These are phyloP conservation scores for Fabriciana adippe DNA, from an alignment of 2,888 invertebrate species.

Conservation along the genomic window DNA sequence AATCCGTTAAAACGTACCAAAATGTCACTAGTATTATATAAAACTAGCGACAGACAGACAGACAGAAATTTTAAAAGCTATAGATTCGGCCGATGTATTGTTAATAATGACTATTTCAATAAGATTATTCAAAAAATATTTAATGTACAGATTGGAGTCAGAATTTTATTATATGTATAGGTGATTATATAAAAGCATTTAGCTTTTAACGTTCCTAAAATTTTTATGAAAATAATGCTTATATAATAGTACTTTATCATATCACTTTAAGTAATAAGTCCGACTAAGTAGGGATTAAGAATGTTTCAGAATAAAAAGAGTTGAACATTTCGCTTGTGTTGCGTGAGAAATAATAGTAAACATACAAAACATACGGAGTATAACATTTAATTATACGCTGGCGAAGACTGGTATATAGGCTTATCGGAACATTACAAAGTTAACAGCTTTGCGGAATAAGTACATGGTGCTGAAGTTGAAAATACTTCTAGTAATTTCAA, in stretches of 20 bases:
- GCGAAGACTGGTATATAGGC: conserved; percentile 56
- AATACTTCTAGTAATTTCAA: conserved; percentile 25
- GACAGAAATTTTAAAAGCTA: too few relatives aligned
- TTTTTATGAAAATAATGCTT: neutral
- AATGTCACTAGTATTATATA: too few relatives aligned
- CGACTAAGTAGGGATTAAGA: conserved; percentile 20
- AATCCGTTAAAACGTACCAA: too few relatives aligned
- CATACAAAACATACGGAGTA: conserved; percentile 60
- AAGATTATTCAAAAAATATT: too few relatives aligned
- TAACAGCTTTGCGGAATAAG: conserved; percentile 38
- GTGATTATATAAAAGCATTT: too few relatives aligned
- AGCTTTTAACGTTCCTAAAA: too few relatives aligned
- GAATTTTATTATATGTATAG: too few relatives aligned
- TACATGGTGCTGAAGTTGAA: conserved; percentile 30
- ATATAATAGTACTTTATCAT: neutral
- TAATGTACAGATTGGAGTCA: too few relatives aligned
- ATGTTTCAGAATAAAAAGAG: conserved; percentile 23
- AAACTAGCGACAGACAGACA: too few relatives aligned
- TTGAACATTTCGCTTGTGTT: conserved; percentile 47
- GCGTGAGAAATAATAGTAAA: conserved; percentile 69
- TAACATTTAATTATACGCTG: conserved; percentile 72
- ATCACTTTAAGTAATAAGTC: conserved; percentile 1
- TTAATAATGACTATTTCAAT: too few relatives aligned
- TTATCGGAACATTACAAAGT: conserved; percentile 50
- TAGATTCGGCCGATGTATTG: too few relatives aligned